Base-by-base conservation (phyloP, 2,888 invertebrate genomes). In the Drosophila meridionalis region DNA sequence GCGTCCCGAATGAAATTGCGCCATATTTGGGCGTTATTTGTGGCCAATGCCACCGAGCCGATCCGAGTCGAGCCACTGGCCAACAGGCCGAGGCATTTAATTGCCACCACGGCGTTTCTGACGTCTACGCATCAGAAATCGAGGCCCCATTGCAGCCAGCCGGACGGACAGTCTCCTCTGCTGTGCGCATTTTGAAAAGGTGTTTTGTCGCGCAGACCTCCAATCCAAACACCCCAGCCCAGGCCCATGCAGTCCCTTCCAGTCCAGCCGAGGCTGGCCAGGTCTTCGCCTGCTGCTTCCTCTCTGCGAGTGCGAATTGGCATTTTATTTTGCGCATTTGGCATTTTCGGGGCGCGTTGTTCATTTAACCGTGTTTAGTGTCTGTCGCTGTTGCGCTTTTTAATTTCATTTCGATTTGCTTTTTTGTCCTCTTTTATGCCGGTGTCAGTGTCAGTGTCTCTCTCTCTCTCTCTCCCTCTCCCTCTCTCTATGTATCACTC, bases 11-110 rank as follows among this genome's bases (percentile, higher is more conserved):
- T 80, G 87, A 89, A 86, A 87, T 89, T 87, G 87, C 83, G 90
- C 87, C 87, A 87, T 87, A 87, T 87, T 87, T 87, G 87, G 87
- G 88, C 90, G 86, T 89, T 87, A 87, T 89, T 87, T 87, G 87
- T 89, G 79, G 74, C 82, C 56, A 52, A 32, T 52, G 61, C 63
- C 68, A 74, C 28, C 26, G 26, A 26, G 71, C 42, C 58, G 36
- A 9, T 9, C n/a, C 40, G 2, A 14, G 14, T 1, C 4, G 26
- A 28, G 53, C 14, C 36, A 60, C 55, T 48, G 53, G 53, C 59
- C 52, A 50, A 45, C 55, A 36, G 64, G 53, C 55, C 57, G 65
- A 88, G 84, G 77, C 87, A 89, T 86, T 86, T 86, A 86, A 86
- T 86, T 86, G 89, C 85, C 85, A 86, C 85, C 84, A 81, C 87